These are phyloP conservation scores for Corythornis cristatus DNA, from an alignment of 2,113 vertebrate species.

Conservation along the genomic window DNA sequence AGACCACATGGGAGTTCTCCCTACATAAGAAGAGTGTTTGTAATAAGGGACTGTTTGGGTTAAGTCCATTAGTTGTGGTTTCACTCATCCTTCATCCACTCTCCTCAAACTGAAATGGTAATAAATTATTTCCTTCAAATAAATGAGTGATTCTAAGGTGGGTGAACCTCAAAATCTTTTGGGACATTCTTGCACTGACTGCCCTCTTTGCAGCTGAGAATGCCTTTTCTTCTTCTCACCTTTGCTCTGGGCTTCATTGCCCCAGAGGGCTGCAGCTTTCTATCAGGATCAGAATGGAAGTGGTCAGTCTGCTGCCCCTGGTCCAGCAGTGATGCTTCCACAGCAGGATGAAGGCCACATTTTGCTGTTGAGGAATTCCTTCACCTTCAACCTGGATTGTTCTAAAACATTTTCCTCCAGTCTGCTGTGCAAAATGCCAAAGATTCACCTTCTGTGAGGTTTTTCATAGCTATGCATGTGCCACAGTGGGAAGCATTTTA, in stretches of 20 bases:
- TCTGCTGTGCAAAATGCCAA: background rate
- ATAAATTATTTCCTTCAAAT: background rate
- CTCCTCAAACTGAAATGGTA: background rate
- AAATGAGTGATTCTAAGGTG: background rate
- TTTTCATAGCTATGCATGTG: accelerated
- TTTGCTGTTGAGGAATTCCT: background rate
- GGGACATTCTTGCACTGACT: background rate
- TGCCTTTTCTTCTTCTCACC: background rate
- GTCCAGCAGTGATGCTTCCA: background rate
- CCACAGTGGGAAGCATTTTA: background rate
- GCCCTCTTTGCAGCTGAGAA: background rate
- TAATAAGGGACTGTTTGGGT: background rate
- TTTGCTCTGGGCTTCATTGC: background rate
- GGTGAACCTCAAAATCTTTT: background rate
- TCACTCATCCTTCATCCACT: background rate
- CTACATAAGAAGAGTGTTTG: background rate
- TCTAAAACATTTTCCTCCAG: background rate
- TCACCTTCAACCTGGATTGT: background rate
- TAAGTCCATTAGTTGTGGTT: background rate
- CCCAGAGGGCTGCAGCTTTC: background rate
- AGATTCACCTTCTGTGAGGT: background rate
- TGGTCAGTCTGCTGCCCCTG: background rate
- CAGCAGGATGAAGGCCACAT: background rate
- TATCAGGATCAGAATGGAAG: background rate
- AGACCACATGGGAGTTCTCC: background rate